Evolutionary conservation across 53 echinoderm and acorn worm species (phyloP).

Genomic region (Arbacia lixula): DNA sequence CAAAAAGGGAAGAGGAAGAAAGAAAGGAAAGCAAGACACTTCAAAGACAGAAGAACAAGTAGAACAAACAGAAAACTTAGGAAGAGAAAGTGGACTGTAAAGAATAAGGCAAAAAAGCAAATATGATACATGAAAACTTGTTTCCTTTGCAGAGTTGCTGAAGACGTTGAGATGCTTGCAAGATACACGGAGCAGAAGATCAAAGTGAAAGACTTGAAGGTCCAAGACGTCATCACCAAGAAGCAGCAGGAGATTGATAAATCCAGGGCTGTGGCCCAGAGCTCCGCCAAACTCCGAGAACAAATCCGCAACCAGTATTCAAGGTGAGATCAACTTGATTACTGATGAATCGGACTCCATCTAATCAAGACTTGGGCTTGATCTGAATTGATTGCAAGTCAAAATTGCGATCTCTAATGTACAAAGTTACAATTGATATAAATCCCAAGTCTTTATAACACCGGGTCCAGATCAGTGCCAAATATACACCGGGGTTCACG

Average conservation of each 20-base stretch:
- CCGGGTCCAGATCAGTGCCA: too few relatives aligned
- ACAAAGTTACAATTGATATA: too few relatives aligned
- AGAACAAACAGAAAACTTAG: not conserved
- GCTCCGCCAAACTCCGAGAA: slow-evolving; percentile 43
- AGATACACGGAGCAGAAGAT: slow-evolving; percentile 53
- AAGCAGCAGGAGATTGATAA: slow-evolving; percentile 53
- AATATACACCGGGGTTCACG: too few relatives aligned
- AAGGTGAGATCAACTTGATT: slow-evolving; percentile 23
- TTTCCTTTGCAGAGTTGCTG: slow-evolving; percentile 9
- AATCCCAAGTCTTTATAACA: too few relatives aligned
- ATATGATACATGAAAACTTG: too few relatives aligned
- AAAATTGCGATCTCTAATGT: too few relatives aligned
- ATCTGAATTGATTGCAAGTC: too few relatives aligned
- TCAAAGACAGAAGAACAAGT: not conserved
- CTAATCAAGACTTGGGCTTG: too few relatives aligned
- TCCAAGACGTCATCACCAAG: slow-evolving; percentile 26
- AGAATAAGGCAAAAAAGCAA: too few relatives aligned
- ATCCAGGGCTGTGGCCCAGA: slow-evolving; percentile 46
- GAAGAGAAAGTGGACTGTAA: too few relatives aligned
- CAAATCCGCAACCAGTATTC: slow-evolving; percentile 49
- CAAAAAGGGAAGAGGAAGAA: too few relatives aligned
- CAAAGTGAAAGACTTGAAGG: slow-evolving; percentile 35
- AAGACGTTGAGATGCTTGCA: slow-evolving; percentile 11
- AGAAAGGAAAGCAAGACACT: not conserved
- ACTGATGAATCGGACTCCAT: too few relatives aligned